These are phyloP conservation scores for Pseudanteris insignis DNA, from an alignment of 2,888 invertebrate species.

Conservation along the genomic window DNA sequence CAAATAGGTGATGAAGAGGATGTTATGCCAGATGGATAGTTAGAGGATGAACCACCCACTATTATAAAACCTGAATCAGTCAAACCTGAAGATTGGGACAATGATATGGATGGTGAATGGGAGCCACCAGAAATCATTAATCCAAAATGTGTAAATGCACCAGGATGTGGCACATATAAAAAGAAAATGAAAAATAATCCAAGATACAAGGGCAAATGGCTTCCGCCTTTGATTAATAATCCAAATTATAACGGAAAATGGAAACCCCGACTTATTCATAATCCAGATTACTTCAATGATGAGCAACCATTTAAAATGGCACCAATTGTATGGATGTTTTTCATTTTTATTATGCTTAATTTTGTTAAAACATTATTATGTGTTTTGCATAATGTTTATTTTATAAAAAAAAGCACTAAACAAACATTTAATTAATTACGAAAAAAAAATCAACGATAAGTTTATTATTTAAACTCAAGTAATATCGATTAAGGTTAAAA, in stretches of 20 bases:
- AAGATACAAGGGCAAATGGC: constrained; percentile 92
- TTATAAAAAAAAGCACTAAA: not conserved
- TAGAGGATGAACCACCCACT: constrained; percentile 89
- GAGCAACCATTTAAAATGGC: constrained; percentile 89
- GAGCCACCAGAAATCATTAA: constrained; percentile 94
- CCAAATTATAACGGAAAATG: constrained; percentile 97
- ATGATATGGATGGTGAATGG: constrained; percentile 99
- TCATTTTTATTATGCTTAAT: not conserved
- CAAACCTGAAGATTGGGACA: constrained; percentile 96
- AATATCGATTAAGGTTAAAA: too few species aligned
- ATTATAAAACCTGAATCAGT: constrained; percentile 85
- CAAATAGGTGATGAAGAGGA: constrained; percentile 88
- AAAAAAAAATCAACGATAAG: too few species aligned
- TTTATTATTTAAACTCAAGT: too few species aligned
- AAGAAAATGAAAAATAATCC: constrained; percentile 89
- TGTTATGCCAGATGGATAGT: constrained; percentile 88
- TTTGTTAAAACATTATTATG: not conserved
- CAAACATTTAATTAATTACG: not conserved
- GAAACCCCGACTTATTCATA: constrained; percentile 85
- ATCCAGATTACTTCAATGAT: constrained; percentile 94
- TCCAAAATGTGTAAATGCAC: constrained; percentile 78
- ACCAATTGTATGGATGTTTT: constrained; percentile 79
- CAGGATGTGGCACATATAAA: constrained; percentile 94
- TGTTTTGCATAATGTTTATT: not conserved
- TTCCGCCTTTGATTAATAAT: constrained; percentile 87